A percentile compares a stretch with the other conserved stretches of the same genome.
Conservation (phyloP, 2,888 invertebrate genomes). For the Carcina quercana region DNA sequence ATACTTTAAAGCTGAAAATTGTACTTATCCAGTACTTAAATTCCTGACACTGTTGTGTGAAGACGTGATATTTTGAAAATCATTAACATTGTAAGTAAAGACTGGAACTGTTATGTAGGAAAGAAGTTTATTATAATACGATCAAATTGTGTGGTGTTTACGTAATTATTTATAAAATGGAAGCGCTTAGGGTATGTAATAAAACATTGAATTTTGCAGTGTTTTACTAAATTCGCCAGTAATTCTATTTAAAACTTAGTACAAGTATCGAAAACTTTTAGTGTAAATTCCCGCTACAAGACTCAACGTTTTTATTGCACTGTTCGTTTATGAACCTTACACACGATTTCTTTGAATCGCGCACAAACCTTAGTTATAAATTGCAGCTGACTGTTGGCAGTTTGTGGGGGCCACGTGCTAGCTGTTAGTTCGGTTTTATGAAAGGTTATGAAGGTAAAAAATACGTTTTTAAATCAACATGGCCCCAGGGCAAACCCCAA, state of each 20-base stretch:
- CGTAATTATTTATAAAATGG: background rate
- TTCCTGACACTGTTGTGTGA: too few species aligned
- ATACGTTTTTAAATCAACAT: background rate
- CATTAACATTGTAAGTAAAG: constrained; percentile 20
- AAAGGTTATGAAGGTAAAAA: constrained; percentile 8
- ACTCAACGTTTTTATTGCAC: too few species aligned
- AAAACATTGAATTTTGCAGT: too few species aligned
- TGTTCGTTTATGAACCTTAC: too few species aligned
- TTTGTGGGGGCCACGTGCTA: constrained; percentile 42
- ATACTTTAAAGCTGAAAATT: too few species aligned
- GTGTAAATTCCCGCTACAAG: too few species aligned
- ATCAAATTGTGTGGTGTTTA: constrained; percentile 1
- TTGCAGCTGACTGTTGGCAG: constrained; percentile 46
- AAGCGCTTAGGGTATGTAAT: background rate
- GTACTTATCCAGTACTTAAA: too few species aligned
- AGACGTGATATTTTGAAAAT: too few species aligned
- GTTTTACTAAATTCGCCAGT: too few species aligned
- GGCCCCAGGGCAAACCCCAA: background rate
- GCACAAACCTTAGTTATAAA: constrained; percentile 3
- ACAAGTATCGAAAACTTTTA: too few species aligned
- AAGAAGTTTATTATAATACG: constrained; percentile 18
- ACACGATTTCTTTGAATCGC: too few species aligned
- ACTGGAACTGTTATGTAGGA: constrained; percentile 33
- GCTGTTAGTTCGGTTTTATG: constrained; percentile 7
- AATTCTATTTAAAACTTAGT: too few species aligned